Base-by-base conservation (phyloP, 2,888 invertebrate species). In the Torymus texanus region DNA sequence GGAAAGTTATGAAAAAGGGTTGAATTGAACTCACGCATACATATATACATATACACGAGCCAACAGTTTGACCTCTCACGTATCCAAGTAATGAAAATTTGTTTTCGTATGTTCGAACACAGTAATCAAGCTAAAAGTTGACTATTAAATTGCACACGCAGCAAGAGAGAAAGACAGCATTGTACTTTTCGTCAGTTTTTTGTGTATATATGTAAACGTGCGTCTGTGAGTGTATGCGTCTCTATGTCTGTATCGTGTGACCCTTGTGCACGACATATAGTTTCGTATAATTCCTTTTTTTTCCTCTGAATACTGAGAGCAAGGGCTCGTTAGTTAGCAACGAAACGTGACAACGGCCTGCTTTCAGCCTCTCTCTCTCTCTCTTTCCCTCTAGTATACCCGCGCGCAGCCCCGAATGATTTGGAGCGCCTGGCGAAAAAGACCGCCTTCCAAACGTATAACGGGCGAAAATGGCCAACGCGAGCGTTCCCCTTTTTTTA, bases 291-390 rank as follows among this genome's bases (percentile, higher is more conserved):
- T 24, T 51, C 51, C 62, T 24, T 65, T 55, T 71, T 68, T 75
- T 80, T 74, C 58, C 29, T 50, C 65, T 66, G 24, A 66, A 59
- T 67, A 66, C 24, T 58, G 29, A 18, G 41, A 56, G 16, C 29
- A 56, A 66, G 24, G 67, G 59, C 67, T 67, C 58, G 75, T 67
- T 67, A 67, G 75, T 67, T 75, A 75, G 50, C 24, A 24, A 51
- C n/a, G 65, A 65, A 66, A 75, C 66, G 66, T 56, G 56, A 75
- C 65, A 75, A 58, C 16, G n/a, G 12, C 18, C 5, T 8, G 41
- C 16, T 58, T 50, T 66, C 50, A 11, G 1, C 50, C 41, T 70
- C 56, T 41, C 41, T 16, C 8, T 41, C 18, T 61, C 50, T 71
- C 50, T 18, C 41, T 29, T 58, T 16, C 21, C 2, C 21, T n/a